Evolutionary conservation across 1,140 invertebrate species (phyloP).

Genomic region (Papilio polyxenes): DNA sequence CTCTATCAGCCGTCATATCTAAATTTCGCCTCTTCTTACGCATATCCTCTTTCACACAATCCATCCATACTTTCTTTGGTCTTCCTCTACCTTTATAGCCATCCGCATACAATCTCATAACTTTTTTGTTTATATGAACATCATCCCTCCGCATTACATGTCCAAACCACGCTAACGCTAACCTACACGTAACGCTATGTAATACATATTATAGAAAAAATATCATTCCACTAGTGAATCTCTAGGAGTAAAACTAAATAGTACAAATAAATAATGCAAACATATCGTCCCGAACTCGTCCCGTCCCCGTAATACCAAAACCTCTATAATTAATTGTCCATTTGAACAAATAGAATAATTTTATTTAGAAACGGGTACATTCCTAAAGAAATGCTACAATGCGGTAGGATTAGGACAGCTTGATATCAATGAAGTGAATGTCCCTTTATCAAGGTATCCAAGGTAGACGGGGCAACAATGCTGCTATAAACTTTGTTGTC

Average conservation of each 20-base stretch:
- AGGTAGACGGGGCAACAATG: slow-evolving; percentile 61
- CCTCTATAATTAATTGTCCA: neutral
- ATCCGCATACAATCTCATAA: too few relatives aligned
- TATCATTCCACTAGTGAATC: too few relatives aligned
- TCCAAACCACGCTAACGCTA: too few relatives aligned
- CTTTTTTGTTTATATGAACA: too few relatives aligned
- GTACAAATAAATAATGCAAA: neutral
- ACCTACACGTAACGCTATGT: too few relatives aligned
- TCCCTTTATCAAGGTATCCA: slow-evolving; percentile 66
- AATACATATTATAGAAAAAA: too few relatives aligned
- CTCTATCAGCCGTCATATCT: too few relatives aligned
- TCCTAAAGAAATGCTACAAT: neutral
- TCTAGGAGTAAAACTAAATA: neutral
- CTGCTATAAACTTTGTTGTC: slow-evolving; percentile 33
- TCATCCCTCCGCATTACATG: too few relatives aligned
- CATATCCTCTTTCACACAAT: too few relatives aligned
- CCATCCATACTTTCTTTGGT: too few relatives aligned
- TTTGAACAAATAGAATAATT: neutral
- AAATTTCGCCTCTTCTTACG: too few relatives aligned
- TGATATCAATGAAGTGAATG: slow-evolving; percentile 60
- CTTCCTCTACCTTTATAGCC: too few relatives aligned
- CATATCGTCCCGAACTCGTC: neutral
- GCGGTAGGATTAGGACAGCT: neutral
- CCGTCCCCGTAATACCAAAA: neutral
- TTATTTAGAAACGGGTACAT: neutral